Base-by-base conservation (phyloP, 2,888 invertebrate genomes). In the Blera fallax region DNA sequence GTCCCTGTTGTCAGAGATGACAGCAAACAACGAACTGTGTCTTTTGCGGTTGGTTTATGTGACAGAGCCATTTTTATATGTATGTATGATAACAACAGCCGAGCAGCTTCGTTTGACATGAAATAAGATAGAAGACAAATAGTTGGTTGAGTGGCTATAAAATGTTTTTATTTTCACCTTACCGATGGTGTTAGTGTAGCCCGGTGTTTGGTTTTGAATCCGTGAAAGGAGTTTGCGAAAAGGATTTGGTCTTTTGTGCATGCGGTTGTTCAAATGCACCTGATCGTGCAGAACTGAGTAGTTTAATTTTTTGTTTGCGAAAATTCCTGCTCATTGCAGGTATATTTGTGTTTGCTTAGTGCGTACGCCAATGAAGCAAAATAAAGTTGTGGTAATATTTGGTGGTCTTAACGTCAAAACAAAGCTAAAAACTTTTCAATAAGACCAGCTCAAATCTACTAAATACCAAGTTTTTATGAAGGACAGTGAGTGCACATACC, bases 1-100 rank as follows among this genome's bases (percentile, higher is more conserved):
- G 83, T 74, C 73, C 62, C 21, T 32, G 67, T 32, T 69, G 74
- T 84, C 64, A 78, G 37, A 73, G 72, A 73, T 78, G 78, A 84
- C 69, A 74, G 80, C 16, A 79, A 84, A 84, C 74, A 84, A 18
- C 7, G 52, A 52, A 18, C 54, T 73, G 52, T 73, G 81, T 70
- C 76, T 76, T 81, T 16, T 69, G 74, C 56, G 70, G 52, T 58
- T 3, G 56, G 16, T 65, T 56, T 60, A 50, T 73, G 48, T 69
- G 73, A 64, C 67, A 78, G 69, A 69, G 74, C 50, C 62, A 69
- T 58, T 52, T 73, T 67, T 60, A 14, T n/a, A 24, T 24, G 4
- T 4, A 4, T 3, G 24, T 65, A 21, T 64, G 77, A 70, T 62
- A 62, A 70, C 77, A 8, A 29, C 64, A 64, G 60, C 32, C 48